Conservation (phyloP, 2,888 invertebrate genomes). For the Caenorhabditis sp. region DNA sequence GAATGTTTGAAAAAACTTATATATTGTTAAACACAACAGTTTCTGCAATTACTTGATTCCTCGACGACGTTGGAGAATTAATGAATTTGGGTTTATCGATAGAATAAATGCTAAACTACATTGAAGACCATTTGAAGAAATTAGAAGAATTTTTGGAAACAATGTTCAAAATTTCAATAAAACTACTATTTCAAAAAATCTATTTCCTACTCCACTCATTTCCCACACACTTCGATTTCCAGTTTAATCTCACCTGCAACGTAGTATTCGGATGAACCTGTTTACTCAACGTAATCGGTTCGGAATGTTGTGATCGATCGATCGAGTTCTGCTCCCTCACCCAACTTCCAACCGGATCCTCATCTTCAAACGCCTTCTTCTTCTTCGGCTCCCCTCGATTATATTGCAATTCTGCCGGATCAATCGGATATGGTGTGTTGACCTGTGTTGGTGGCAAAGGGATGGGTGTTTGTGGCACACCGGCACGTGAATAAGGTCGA, state of each 20-base stretch:
- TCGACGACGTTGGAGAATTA: no score
- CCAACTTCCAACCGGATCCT: conserved; percentile 57
- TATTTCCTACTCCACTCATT: no score
- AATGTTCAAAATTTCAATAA: no score
- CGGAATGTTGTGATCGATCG: conserved; percentile 42
- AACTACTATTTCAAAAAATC: no score
- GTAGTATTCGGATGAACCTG: conserved; percentile 32
- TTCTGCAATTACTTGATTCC: no score
- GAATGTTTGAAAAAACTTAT: no score
- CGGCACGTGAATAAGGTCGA: conserved; percentile 35
- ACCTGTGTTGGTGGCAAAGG: conserved; percentile 42
- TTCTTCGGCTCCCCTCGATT: conserved; percentile 19
- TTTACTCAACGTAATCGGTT: conserved; percentile 44
- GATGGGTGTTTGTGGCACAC: conserved; percentile 47
- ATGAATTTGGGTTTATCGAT: no score
- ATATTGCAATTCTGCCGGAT: conserved; percentile 36
- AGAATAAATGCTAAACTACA: no score
- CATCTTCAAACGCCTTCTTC: conserved; percentile 17
- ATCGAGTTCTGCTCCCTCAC: conserved; percentile 53
- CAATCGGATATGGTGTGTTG: conserved; percentile 49
- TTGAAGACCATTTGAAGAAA: no score
- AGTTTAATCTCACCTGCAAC: conserved; percentile 12
- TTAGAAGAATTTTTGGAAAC: no score
- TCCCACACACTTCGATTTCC: no score
- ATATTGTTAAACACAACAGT: no score